phyloP scores from a whole-genome alignment of 2,113 vertebrate species.

The Steatornis caripensis region DNA sequence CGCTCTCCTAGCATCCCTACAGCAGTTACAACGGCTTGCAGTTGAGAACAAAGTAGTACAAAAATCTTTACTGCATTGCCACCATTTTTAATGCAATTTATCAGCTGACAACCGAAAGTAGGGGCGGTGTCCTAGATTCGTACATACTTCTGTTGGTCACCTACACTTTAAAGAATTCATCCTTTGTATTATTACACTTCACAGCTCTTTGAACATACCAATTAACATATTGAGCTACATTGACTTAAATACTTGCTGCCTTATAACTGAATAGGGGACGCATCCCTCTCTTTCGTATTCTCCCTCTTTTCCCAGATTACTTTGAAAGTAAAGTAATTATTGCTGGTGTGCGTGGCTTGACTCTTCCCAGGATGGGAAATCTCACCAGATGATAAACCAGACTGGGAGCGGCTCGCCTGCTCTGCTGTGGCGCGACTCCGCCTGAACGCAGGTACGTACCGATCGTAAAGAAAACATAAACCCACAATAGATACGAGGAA shows the following conservation, averaged over 20 bases:
- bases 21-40: background rate
- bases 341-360: background rate
- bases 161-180: background rate
- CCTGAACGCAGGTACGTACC: fast-evolving
- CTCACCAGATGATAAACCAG: background rate
- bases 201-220: background rate
- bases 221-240: background rate
- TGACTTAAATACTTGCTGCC: background rate
- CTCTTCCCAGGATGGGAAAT: background rate
- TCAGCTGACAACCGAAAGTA: background rate
- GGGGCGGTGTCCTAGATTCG: background rate
- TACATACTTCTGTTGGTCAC: background rate
- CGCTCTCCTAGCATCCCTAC: background rate
- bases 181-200: background rate
- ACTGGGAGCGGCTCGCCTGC: background rate
- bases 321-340: background rate
- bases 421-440: background rate
- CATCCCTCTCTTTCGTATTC: background rate
- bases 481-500: background rate
- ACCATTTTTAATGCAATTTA: background rate
- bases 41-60: background rate
- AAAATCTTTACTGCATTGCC: background rate
- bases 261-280: background rate
- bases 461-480: background rate
- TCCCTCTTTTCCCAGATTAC: background rate